Evolutionary conservation across 1,140 invertebrate genomes (phyloP), one percentile per base, ranked within the genome.

Genomic region (Danaus plexippus): DNA sequence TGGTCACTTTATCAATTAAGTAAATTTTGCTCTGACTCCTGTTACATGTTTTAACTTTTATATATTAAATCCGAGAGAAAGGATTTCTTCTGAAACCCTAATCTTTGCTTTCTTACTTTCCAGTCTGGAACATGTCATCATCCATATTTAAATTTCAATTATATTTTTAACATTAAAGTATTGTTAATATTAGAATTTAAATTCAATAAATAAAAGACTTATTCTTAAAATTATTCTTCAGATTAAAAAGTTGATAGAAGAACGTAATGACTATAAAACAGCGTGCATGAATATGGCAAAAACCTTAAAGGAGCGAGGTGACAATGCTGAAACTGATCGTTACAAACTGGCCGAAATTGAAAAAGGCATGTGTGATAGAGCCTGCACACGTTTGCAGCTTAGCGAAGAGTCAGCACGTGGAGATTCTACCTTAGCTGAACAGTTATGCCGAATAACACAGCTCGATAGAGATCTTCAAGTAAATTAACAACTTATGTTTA

Each of bases 401-500:
- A 75, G 67, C 13, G 79, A 84, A 43, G 73, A 78, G 11, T 50
- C 59, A 0, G 68, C 75, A 0, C 50, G 51, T 7, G 54, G 57
- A 2, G 77, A 80, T 7, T 58, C 72, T 0, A 47, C 51, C 0
- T 58, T 81, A 0, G 69, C 72, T 0, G 72, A 77, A 4, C 56
- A 72, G 6, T 69, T 79, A n/a, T 80, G 73, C 54, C 59, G 62
- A 11, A 47, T 47, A 2, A 12, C 69, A 11, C 80, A 84, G 53
- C 43, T 75, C 1, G 80, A 84, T 7, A 69, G 80, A 54, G 77
- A 86, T 9, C 61, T 80, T 18, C 64, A 73, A 66, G 80, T 80
- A 59, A 57, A 42, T 54, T 10, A 2, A 5, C 0, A n/a, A 52
- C 41, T 32, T 42, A n/a, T 53, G 41, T 49, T 12, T 15, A 6